Base-by-base conservation (phyloP, 2,888 invertebrate genomes). In the Lycophotia porphyrea region DNA sequence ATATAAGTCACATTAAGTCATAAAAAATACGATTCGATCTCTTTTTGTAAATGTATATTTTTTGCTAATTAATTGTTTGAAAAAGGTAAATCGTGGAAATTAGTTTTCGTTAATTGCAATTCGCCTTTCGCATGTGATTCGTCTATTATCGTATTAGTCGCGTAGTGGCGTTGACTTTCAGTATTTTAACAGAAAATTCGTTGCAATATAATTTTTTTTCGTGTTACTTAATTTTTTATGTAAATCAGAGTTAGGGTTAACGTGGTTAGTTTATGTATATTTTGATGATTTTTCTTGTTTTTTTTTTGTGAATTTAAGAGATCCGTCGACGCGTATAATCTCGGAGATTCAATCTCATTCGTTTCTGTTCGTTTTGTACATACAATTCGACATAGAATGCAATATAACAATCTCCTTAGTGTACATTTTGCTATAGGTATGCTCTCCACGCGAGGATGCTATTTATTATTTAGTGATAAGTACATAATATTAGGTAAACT, bases 391-490 rank as follows among this genome's bases (percentile, higher is more conserved):
- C 92, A 92, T 93, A 92, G 92, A 91, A 94, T 93, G 94, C 95
- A 95, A 95, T 95, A 94, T 93, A 91, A 91, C 92, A 95, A 94
- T 95, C 94, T 95, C 94, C 92, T 93, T 96, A 96, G 95, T 96
- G 94, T 96, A 95, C 93, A 95, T 93, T 95, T 93, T 89, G 94
- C 93, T 94, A 91, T 96, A 95, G 94, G 93, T 92, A 93, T 91
- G 93, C 93, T 93, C 93, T 93, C 93, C 92, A 85, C 86, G 93
- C 91, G 95, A 93, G 93, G 89, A 93, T 91, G 95, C 96, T 96
- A 96, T 96, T 96, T 96, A 96, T 96, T 96, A 95, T 96, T 95
- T 96, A 96, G 96, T 95, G 82, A 90, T 96, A 96, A 96, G 96
- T 93, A 92, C 90, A 91, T 95, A 94, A 93, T 91, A 82, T 93